Percentiles rank a stretch among this genome's conserved stretches.
Evolutionary conservation across 2,797 vertebrate genomes (phyloP).

Genomic region (Amblyopsis hoosieri): DNA sequence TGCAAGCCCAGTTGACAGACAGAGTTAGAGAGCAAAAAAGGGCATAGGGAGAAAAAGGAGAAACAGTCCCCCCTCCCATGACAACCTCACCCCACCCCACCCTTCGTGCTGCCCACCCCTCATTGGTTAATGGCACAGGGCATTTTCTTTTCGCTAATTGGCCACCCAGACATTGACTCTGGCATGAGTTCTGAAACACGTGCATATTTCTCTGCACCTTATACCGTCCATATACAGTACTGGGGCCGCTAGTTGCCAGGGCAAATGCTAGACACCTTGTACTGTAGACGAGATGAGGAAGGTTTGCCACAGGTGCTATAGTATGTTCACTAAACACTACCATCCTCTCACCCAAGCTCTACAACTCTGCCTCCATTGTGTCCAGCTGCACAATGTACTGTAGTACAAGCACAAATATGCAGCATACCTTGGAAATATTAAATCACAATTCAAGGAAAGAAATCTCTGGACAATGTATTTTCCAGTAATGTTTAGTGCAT

Average conservation of each 20-base stretch:
- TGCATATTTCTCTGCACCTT: constrained; percentile 56
- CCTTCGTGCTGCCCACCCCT: constrained; percentile 36
- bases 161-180: constrained; percentile 81
- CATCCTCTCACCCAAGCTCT: constrained; percentile 5
- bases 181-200: constrained; percentile 66
- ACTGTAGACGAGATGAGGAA: constrained; percentile 25
- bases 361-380: constrained; percentile 4
- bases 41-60: constrained; percentile 60
- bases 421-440: background rate
- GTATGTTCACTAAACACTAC: constrained; percentile 8
- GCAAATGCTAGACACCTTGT: constrained; percentile 38
- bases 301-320: constrained; percentile 20
- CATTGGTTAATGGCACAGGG: constrained; percentile 72
- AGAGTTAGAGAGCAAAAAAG: constrained; percentile 72
- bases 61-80: constrained; percentile 54
- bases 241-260: constrained; percentile 46
- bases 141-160: constrained; percentile 82
- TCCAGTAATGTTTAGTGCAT: background rate
- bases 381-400: background rate
- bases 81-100: constrained; percentile 44
- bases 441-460: background rate
- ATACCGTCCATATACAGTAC: constrained; percentile 57
- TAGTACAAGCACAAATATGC: background rate
- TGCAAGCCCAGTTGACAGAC: constrained; percentile 77
- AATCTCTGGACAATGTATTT: background rate